phyloP scores from a whole-genome alignment of 2,797 vertebrate species.

The Falco berigora region DNA sequence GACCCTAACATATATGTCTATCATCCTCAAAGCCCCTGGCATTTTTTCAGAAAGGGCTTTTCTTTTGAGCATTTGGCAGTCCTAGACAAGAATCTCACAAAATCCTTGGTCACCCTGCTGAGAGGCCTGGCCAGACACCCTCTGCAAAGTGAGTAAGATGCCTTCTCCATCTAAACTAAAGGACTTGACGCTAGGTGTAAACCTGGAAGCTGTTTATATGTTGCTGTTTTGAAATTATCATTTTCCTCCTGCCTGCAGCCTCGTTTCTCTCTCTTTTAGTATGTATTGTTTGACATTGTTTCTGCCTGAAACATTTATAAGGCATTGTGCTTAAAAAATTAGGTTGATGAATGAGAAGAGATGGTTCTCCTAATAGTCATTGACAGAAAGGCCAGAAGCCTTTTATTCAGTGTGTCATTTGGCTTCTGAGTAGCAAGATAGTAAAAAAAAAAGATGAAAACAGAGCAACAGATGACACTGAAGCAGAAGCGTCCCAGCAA shows the following conservation, averaged over 20 bases:
- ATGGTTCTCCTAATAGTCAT: background rate
- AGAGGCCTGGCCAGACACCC: background rate
- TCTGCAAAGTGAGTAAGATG: background rate
- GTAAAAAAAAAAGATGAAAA: background rate
- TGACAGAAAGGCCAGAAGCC: background rate
- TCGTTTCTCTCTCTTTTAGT: background rate
- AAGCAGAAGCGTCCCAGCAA: background rate
- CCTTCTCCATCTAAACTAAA: background rate
- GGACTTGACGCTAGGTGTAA: background rate
- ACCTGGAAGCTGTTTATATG: background rate
- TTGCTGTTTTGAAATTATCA: background rate
- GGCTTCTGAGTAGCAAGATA: background rate
- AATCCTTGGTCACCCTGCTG: background rate
- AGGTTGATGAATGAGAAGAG: conserved; percentile 1
- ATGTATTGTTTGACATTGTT: background rate
- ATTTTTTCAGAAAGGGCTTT: background rate
- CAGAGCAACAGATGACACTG: background rate
- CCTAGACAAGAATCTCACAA: background rate
- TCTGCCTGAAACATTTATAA: conserved; percentile 2
- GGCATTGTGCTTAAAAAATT: background rate
- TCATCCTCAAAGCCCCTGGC: background rate
- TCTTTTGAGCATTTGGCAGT: background rate
- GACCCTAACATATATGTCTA: background rate
- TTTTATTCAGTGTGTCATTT: background rate
- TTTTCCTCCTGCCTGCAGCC: background rate